Evolutionary conservation across 2,113 vertebrate genomes (phyloP).

Genomic region (Ptilonorhynchus violaceus): DNA sequence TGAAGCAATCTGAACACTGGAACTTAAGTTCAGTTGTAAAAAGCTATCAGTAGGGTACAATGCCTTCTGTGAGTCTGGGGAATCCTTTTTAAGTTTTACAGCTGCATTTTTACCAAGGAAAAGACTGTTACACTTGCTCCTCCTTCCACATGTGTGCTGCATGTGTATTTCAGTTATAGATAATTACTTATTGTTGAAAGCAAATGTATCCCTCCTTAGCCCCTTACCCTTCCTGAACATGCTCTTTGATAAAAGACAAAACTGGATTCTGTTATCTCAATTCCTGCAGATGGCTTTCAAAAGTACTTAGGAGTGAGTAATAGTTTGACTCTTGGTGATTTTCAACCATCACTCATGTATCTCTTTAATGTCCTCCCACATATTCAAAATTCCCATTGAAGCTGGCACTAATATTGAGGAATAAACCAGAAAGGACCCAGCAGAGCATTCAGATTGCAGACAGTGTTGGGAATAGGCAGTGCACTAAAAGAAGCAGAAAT

Average conservation of each 20-base stretch:
- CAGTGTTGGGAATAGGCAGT: neutral
- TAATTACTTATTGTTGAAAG: slow-evolving; percentile 40
- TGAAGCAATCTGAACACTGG: neutral
- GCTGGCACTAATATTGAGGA: neutral
- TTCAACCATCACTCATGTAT: neutral
- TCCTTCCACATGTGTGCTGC: slow-evolving; percentile 21
- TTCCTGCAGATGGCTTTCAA: slow-evolving; percentile 19
- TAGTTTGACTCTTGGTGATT: neutral
- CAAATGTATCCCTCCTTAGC: slow-evolving; percentile 11
- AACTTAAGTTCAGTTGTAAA: neutral
- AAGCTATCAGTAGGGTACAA: neutral
- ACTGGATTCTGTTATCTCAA: slow-evolving; percentile 1
- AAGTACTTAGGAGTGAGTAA: neutral
- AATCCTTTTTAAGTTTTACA: slow-evolving; percentile 15
- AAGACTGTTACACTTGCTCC: neutral
- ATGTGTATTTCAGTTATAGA: slow-evolving; percentile 1
- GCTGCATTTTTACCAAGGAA: neutral
- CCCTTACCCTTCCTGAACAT: neutral
- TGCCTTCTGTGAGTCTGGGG: neutral
- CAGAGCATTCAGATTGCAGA: neutral
- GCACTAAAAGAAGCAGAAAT: neutral
- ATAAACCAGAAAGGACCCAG: neutral
- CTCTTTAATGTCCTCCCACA: neutral
- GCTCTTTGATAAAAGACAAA: slow-evolving; percentile 19
- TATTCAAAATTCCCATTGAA: neutral